Evolutionary conservation across 2,888 invertebrate genomes (phyloP), one percentile per base, ranked within the genome.

Genomic region (Leptinotarsa haldemani): DNA sequence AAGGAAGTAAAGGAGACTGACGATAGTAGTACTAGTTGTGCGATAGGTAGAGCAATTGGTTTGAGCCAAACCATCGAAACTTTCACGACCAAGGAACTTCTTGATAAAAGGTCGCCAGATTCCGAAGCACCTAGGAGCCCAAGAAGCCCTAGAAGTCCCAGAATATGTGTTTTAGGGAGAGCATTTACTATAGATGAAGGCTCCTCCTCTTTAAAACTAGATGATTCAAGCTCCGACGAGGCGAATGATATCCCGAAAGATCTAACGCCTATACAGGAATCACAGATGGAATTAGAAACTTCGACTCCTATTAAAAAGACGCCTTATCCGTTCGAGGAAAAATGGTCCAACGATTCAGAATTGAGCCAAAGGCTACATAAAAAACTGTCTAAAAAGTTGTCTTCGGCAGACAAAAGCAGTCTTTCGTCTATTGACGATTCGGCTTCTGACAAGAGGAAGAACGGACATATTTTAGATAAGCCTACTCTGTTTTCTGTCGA

Each of bases 11-110:
- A 92, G 74, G 93, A 93, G 85, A 92, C 92, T 22, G 93, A 94
- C 77, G 93, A 94, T 84, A 93, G 93, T 0, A 93, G 93, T 85
- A 90, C 92, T 0, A 93, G 93, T 85, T 94, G 94, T 84, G 94
- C 95, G 0, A 94, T 95, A 81, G 94, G 94, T 0, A 89, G 93
- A 75, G 93, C 94, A 0, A 88, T 95, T 68, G 95, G 95, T 0
- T 93, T 94, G 80, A 94, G 94, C 3, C 94, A 93, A 86, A 93
- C 92, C 81, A 91, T 92, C 48, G 92, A 92, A 84, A 90, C 89
- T 83, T 90, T 93, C 79, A 92, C 92, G 53, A 91, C 92, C 74
- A 90, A 90, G 77, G 93, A 93, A 67, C 88, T 88, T 81, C 88
- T 93, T 16, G 90, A 86, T 69, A 86, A 86, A 76, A 82, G 79